Conservation (phyloP, 2,113 vertebrate genomes). For the Notarius lentiginosus region DNA sequence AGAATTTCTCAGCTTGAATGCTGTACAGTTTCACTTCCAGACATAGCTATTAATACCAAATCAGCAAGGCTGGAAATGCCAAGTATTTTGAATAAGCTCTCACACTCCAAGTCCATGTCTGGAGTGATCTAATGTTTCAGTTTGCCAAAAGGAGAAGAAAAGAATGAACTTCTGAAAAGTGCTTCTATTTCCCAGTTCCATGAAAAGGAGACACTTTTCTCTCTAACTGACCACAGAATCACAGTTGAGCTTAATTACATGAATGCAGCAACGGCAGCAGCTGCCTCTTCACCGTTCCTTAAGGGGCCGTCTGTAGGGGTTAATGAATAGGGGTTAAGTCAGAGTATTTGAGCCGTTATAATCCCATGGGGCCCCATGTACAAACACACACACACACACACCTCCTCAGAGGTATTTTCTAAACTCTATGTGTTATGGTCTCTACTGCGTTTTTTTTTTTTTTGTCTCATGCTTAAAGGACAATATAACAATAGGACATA, state of each 20-base stretch:
- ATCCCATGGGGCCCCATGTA: conserved; percentile 42
- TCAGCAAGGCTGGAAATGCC: background rate
- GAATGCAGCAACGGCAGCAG: conserved; percentile 67
- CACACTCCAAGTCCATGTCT: background rate
- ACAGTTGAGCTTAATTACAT: conserved; percentile 70
- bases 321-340: conserved; percentile 84
- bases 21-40: background rate
- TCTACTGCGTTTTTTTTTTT: conserved; percentile 49
- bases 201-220: conserved; percentile 21
- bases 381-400: conserved; percentile 28
- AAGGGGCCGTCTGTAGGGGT: conserved; percentile 76
- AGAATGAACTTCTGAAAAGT: conserved; percentile 27
- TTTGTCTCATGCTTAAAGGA: conserved; percentile 78
- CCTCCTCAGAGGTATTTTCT: conserved; percentile 65
- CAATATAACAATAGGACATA: conserved; percentile 78
- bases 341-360: conserved; percentile 70
- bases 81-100: conserved; percentile 13
- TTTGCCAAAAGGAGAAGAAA: background rate
- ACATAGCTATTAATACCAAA: background rate
- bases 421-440: conserved; percentile 64
- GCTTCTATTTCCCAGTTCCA: conserved; percentile 10
- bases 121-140: conserved; percentile 1
- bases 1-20: background rate
- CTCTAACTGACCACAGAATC: conserved; percentile 29
- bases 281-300: conserved; percentile 77